phyloP scores from a whole-genome alignment of 2,888 invertebrate genomes.

The Drosophila flavopinicola region DNA sequence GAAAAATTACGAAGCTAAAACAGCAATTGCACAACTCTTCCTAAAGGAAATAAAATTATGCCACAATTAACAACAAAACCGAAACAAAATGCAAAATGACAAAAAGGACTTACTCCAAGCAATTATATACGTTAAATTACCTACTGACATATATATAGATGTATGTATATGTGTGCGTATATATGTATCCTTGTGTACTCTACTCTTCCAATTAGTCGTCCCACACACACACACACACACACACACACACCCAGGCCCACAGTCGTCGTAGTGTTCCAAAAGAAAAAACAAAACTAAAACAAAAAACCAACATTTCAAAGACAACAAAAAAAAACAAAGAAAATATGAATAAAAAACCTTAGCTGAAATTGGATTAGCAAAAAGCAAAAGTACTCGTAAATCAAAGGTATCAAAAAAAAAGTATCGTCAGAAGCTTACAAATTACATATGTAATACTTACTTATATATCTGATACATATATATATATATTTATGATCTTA shows the following conservation, averaged over 20 bases:
- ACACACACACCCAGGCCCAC: slow-evolving; percentile 34
- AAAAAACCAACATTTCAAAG: slow-evolving; percentile 12
- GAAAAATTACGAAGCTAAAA: slow-evolving; percentile 54
- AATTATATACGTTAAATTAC: slow-evolving; percentile 61
- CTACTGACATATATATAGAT: slow-evolving; percentile 4
- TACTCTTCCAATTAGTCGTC: slow-evolving; percentile 66
- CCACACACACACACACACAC: slow-evolving; percentile 27
- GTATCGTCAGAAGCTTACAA: slow-evolving; percentile 52
- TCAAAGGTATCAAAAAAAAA: slow-evolving; percentile 45
- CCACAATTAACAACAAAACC: slow-evolving; percentile 61
- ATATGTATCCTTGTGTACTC: slow-evolving; percentile 47
- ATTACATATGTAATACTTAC: slow-evolving; percentile 29
- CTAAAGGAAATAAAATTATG: slow-evolving; percentile 76
- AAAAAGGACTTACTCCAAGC: slow-evolving; percentile 75
- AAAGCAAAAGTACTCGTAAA: slow-evolving; percentile 53
- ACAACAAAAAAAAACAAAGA: slow-evolving; percentile 16
- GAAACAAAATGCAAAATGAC: slow-evolving; percentile 12
- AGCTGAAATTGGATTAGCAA: slow-evolving; percentile 74
- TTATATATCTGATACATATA: slow-evolving; percentile 21
- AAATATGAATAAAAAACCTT: slow-evolving; percentile 39
- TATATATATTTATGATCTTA: slow-evolving; percentile 17
- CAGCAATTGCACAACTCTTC: slow-evolving; percentile 78
- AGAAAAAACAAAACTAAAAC: neutral
- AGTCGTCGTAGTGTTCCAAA: slow-evolving; percentile 65
- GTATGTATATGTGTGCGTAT: slow-evolving; percentile 27